These are phyloP conservation scores for Phacellophora camtschatica DNA, from an alignment of 30 jellyfish, hydroid and myxozoan genomes.

Conservation along the genomic window DNA sequence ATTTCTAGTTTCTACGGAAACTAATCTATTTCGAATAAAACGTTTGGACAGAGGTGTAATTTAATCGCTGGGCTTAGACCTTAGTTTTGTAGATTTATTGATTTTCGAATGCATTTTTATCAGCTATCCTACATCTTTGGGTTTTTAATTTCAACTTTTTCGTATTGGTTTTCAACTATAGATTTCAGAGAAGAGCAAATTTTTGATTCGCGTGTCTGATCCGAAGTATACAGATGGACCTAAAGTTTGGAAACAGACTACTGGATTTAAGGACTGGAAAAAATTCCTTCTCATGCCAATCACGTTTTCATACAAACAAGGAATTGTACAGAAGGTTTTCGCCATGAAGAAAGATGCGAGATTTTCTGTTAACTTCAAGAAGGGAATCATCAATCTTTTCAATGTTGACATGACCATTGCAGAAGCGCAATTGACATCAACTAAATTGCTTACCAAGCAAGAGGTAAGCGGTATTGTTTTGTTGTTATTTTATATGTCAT, in stretches of 20 bases:
- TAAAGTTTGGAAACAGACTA: neutral
- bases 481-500: neutral
- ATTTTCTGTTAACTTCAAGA: slow-evolving; percentile 66
- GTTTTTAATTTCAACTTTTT: no score
- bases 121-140: no score
- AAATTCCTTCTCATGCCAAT: slow-evolving; percentile 30
- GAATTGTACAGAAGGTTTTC: slow-evolving; percentile 36
- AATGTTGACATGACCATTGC: slow-evolving; percentile 60
- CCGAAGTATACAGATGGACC: slow-evolving; percentile 68
- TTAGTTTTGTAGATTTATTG: no score
- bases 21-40: no score
- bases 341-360: slow-evolving; percentile 32
- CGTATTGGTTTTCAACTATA: no score
- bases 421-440: slow-evolving; percentile 13
- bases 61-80: no score
- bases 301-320: slow-evolving; percentile 35
- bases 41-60: no score
- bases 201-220: slow-evolving; percentile 47
- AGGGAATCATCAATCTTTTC: slow-evolving; percentile 55
- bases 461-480: slow-evolving; percentile 19
- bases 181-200: no score
- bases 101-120: no score
- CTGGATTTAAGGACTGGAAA: neutral
- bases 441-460: slow-evolving; percentile 14
- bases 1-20: no score